phyloP scores from a whole-genome alignment of 2,888 invertebrate genomes.

The Ectemnius cavifrons region DNA sequence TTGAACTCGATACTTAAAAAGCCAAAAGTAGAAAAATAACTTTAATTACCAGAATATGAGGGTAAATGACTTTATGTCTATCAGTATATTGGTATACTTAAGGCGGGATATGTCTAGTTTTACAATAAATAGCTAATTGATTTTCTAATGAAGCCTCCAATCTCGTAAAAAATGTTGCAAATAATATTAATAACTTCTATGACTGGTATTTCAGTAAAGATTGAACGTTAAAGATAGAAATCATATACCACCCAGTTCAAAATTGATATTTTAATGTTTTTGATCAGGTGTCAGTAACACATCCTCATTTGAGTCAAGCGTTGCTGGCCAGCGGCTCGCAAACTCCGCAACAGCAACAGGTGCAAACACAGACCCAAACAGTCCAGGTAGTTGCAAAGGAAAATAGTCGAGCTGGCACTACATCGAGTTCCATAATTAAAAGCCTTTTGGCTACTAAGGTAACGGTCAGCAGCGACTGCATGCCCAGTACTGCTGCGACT shows the following conservation, averaged over 20 bases:
- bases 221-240: too few relatives aligned
- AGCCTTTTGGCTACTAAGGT: slow-evolving; percentile 97
- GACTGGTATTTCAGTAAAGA: too few relatives aligned
- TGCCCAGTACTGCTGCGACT: slow-evolving; percentile 77
- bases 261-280: slow-evolving; percentile 32
- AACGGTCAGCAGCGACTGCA: slow-evolving; percentile 81
- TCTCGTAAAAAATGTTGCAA: too few relatives aligned
- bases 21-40: too few relatives aligned
- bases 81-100: too few relatives aligned
- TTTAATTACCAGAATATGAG: too few relatives aligned
- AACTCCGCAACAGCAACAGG: slow-evolving; percentile 58
- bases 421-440: slow-evolving; percentile 92
- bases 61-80: too few relatives aligned
- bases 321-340: slow-evolving; percentile 78
- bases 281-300: slow-evolving; percentile 80
- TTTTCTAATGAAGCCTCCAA: too few relatives aligned
- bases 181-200: too few relatives aligned
- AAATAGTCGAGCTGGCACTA: slow-evolving; percentile 76
- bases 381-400: slow-evolving; percentile 73
- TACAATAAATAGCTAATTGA: too few relatives aligned
- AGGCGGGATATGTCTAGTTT: too few relatives aligned
- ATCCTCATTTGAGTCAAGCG: slow-evolving; percentile 83
- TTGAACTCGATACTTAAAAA: background rate
- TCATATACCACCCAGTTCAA: too few relatives aligned
- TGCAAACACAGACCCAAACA: slow-evolving; percentile 64